Base-by-base conservation (phyloP, 2,888 invertebrate species). In the Linnaemya vulpina region DNA sequence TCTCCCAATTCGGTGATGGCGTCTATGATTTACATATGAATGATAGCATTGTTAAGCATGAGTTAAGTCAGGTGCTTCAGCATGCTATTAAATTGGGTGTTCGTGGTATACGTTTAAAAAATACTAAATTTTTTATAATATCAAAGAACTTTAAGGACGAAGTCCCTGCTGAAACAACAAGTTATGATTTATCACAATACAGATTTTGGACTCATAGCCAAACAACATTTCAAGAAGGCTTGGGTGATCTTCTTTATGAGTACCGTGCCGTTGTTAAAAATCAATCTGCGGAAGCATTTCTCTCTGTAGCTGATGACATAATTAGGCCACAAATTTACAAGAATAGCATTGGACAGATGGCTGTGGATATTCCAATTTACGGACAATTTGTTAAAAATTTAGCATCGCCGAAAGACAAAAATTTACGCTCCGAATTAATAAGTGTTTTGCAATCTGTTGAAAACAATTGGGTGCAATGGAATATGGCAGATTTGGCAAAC, bases 11-110 rank as follows among this genome's bases (percentile, higher is more conserved):
- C 88, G 94, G 94, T 0, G 91, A 90, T 0, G 93, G 94, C 17
- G 94, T 95, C 89, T 96, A 98, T 0, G 97, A 98, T 90, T 94
- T 98, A 5, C 97, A 98, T 93, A 96, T 96, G 93, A 93, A 95
- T 81, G 96, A 97, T 89, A 92, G 93, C 0, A 90, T 91, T 0
- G 96, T 97, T 0, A 93, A 95, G 3, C 89, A 93, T 1, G 94
- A 95, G 90, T 95, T 97, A 87, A 93, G 95, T 88, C 93, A 93
- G 0, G 95, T 96, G 0, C 91, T 98, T 1, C 92, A 93, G 51
- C 94, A 94, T 87, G 97, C 98, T 95, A 90, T 98, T 86, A 93
- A 94, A 5, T 93, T 95, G 3, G 98, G 98, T 0, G 95, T 97
- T 0, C 95, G 94, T 86, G 99, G 99, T 4, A 95, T 99, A 89